A percentile compares a stretch with the other conserved stretches of the same genome.
Conservation (phyloP, 1,140 invertebrate species). For the Aphis craccivora region DNA sequence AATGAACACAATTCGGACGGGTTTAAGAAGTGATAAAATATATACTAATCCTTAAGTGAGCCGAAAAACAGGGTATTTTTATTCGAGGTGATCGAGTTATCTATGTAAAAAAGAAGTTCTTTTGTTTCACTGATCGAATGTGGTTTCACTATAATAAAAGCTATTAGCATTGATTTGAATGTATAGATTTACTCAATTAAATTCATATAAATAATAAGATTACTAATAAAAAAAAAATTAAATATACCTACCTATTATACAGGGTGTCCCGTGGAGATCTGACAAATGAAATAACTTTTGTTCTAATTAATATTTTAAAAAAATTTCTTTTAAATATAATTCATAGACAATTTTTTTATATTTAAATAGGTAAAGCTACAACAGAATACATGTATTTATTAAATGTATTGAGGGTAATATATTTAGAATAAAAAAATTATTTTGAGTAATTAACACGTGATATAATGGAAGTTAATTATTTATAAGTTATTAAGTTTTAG, state of each 20-base stretch:
- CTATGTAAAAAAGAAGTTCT: slow-evolving; percentile 4
- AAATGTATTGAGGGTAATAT: background rate
- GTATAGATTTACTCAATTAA: background rate
- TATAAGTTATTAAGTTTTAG: too few relatives aligned
- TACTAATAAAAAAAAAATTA: background rate
- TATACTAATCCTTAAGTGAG: background rate
- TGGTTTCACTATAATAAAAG: background rate
- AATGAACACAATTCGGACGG: background rate
- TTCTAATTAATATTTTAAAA: too few relatives aligned
- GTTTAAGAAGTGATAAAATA: background rate
- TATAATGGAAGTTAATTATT: too few relatives aligned
- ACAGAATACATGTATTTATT: background rate
- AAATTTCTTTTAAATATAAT: too few relatives aligned
- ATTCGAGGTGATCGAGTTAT: slow-evolving; percentile 45
- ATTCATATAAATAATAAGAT: background rate
- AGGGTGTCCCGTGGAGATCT: too few relatives aligned
- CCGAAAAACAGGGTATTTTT: background rate
- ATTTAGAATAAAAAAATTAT: background rate
- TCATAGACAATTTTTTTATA: too few relatives aligned
- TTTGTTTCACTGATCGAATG: background rate
- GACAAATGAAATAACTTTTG: too few relatives aligned
- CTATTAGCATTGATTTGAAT: background rate
- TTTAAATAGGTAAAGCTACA: background rate
- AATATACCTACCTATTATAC: background rate
- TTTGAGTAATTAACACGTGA: too few relatives aligned